These are phyloP conservation scores for Platysternon megacephalum DNA, from an alignment of 2,113 vertebrate genomes.

Conservation along the genomic window DNA sequence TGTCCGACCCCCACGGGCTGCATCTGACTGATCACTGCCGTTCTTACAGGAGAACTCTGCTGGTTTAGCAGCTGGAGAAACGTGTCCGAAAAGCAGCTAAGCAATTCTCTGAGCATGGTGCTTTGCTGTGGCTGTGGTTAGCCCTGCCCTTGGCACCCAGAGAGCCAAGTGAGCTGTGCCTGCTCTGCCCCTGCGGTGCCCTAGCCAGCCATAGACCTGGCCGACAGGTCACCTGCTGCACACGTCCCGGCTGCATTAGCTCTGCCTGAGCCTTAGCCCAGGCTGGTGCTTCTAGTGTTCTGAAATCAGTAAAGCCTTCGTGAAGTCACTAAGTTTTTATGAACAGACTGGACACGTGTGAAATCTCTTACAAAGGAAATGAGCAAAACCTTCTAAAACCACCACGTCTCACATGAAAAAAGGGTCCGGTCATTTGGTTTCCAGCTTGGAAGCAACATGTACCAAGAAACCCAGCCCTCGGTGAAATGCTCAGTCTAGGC, in stretches of 20 bases:
- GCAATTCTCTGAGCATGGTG: too few species aligned
- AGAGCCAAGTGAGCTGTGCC: not conserved
- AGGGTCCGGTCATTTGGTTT: not conserved
- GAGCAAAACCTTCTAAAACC: not conserved
- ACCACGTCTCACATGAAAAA: not conserved
- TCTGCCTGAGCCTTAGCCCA: not conserved
- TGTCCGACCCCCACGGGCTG: not conserved
- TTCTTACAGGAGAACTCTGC: not conserved
- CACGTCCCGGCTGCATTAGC: not conserved
- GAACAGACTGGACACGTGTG: not conserved
- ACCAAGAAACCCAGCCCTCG: not conserved
- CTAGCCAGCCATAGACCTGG: not conserved
- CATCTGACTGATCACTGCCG: not conserved
- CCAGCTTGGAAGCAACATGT: not conserved
- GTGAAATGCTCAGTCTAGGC: not conserved
- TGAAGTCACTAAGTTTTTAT: not conserved
- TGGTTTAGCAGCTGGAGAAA: not conserved
- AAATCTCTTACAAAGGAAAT: not conserved
- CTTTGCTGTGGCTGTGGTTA: not conserved
- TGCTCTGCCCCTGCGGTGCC: not conserved
- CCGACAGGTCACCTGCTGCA: not conserved
- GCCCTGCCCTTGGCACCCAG: not conserved
- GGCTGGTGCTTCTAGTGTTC: not conserved
- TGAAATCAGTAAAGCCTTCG: not conserved
- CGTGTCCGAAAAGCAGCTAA: too few species aligned